Evolutionary conservation across 2,888 invertebrate species (phyloP).

Genomic region (Villa cingulata): DNA sequence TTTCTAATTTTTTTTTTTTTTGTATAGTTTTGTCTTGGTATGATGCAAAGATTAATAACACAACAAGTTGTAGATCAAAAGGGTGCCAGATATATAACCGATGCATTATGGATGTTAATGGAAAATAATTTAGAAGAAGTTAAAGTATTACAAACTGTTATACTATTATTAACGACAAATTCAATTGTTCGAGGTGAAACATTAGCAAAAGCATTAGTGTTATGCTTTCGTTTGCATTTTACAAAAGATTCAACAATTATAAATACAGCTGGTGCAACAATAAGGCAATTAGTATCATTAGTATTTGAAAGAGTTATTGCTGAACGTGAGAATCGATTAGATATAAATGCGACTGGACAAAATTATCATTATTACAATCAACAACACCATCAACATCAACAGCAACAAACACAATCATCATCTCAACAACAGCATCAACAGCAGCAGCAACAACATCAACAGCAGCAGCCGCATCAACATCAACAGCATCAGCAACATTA

Average conservation of each 20-base stretch:
- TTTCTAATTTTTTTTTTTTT: conserved; percentile 1
- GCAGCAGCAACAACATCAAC: neutral
- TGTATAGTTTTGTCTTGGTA: conserved; percentile 72
- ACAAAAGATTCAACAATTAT: conserved; percentile 88
- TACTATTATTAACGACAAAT: conserved; percentile 88
- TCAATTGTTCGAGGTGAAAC: conserved; percentile 88
- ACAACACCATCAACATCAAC: neutral
- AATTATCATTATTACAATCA: neutral
- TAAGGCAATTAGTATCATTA: conserved; percentile 83
- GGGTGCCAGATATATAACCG: conserved; percentile 84
- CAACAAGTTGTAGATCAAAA: conserved; percentile 81
- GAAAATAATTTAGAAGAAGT: conserved; percentile 91
- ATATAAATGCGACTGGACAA: conserved; percentile 18
- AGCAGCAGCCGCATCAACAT: neutral
- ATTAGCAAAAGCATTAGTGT: conserved; percentile 78
- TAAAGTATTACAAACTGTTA: conserved; percentile 90
- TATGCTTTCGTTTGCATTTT: conserved; percentile 94
- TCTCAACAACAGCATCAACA: neutral
- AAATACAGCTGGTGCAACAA: conserved; percentile 96
- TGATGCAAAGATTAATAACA: conserved; percentile 87
- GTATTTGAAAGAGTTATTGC: conserved; percentile 76
- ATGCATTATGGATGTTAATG: conserved; percentile 86
- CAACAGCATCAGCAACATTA: neutral
- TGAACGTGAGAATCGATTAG: conserved; percentile 42
- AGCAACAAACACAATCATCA: neutral